Percentiles rank a stretch among this genome's conserved stretches.
Conservation (phyloP, 2,888 invertebrate genomes). For the Opisthograptis luteolata region DNA sequence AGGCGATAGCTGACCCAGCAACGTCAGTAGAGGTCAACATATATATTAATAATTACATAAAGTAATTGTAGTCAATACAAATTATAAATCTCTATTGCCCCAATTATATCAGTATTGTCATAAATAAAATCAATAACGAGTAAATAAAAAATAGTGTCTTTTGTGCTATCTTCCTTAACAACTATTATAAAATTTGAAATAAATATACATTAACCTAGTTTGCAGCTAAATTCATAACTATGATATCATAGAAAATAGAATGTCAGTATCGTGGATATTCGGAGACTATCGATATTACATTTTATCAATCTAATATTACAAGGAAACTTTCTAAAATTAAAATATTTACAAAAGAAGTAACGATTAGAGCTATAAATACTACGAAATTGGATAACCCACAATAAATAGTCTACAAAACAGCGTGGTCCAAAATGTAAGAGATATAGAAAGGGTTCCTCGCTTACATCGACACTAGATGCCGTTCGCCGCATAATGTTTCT, state of each 20-base stretch:
- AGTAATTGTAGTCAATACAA: slow-evolving; percentile 19
- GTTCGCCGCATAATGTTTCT: slow-evolving; percentile 30
- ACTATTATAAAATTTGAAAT: slow-evolving; percentile 70
- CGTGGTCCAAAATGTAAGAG: slow-evolving; percentile 66
- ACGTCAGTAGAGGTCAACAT: slow-evolving; percentile 30
- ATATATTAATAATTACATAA: slow-evolving; percentile 11
- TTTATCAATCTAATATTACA: slow-evolving; percentile 50
- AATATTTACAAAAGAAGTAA: slow-evolving; percentile 79
- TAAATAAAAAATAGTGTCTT: slow-evolving; percentile 77
- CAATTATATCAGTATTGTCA: slow-evolving; percentile 50
- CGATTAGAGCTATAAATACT: slow-evolving; percentile 78
- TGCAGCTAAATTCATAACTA: slow-evolving; percentile 54
- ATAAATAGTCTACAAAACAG: slow-evolving; percentile 79
- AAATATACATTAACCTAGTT: slow-evolving; percentile 72
- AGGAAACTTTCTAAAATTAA: slow-evolving; percentile 66
- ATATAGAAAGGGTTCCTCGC: slow-evolving; percentile 55
- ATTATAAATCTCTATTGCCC: slow-evolving; percentile 56
- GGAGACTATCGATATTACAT: slow-evolving; percentile 49
- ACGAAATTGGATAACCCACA: slow-evolving; percentile 69
- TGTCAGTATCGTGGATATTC: slow-evolving; percentile 49
- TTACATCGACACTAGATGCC: slow-evolving; percentile 31
- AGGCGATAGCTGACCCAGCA: slow-evolving; percentile 22
- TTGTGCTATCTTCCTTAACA: slow-evolving; percentile 71
- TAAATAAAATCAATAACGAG: slow-evolving; percentile 66
- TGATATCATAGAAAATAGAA: slow-evolving; percentile 53